Evolutionary conservation across 2,797 vertebrate species (phyloP), one percentile per base, ranked within the genome.

Genomic region (Sphenodon punctatus): DNA sequence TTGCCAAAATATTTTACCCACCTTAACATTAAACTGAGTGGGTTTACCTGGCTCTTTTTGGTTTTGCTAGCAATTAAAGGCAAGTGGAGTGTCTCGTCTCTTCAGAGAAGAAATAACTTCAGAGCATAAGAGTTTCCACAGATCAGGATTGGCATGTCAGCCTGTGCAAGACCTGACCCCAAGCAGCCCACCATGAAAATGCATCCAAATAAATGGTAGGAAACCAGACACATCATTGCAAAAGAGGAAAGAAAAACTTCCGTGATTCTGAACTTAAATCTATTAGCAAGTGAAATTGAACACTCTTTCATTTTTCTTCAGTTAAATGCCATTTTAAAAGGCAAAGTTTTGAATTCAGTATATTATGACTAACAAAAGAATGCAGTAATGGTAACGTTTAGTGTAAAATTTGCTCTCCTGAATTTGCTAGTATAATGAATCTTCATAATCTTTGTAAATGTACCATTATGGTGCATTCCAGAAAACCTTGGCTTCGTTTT

Each of bases 31-130:
- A 79, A 34, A 69, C 84, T 78, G 75, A 63, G 88, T 75, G 72
- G 64, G 48, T 56, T 93, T 84, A 45, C 55, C 51, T 86, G 84
- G 86, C 82, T 91, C 51, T 90, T 88, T 86, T 88, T 82, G 87
- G 86, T 82, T 63, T 82, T 86, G 88, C 89, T 85, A 59, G 79
- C 92, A 90, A 91, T 88, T 88, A 88, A 80, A 56, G 30, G 58
- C 48, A 48, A 48, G 46, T 48, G 63, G 32, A 67, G 91, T 88
- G 77, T 75, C 88, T 84, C 90, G 53, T 74, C 69, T 41, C 75
- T 87, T 65, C 48, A 67, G 48, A 83, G 55, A 19, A 23, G 64
- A 87, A 66, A 63, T 67, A 67, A 6, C 85, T 49, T 70, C 19
- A 65, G 67, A 30, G 53, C 63, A 76, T 22, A 87, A 86, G 78